These are phyloP conservation scores for Dipodomys merriami DNA, from an alignment of 2,113 vertebrate species.

Conservation along the genomic window DNA sequence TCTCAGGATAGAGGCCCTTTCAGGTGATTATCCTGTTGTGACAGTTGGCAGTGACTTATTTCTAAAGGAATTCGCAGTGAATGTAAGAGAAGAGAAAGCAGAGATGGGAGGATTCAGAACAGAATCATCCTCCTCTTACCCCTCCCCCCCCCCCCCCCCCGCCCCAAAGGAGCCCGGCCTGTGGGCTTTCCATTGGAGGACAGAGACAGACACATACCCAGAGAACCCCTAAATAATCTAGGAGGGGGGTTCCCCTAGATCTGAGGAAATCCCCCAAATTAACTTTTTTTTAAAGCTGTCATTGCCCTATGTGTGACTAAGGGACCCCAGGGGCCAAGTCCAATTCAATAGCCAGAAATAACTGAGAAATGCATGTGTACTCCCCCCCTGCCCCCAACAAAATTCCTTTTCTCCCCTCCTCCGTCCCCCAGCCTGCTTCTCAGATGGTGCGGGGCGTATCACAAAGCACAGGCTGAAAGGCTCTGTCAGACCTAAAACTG, in stretches of 20 bases:
- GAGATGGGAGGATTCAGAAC: slow-evolving; percentile 18
- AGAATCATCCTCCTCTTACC: too few relatives aligned
- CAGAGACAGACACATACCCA: background rate
- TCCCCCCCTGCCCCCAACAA: rapidly evolving
- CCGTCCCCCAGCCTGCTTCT: background rate
- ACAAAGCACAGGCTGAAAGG: rapidly evolving
- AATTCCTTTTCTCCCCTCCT: background rate
- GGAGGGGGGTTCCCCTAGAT: background rate
- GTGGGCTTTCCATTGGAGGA: slow-evolving; percentile 40
- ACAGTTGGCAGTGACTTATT: slow-evolving; percentile 66
- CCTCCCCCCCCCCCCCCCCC: too few relatives aligned
- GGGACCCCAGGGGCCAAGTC: background rate
- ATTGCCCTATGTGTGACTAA: background rate
- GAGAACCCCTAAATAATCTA: background rate
- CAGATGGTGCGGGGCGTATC: background rate
- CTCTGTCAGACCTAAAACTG: background rate
- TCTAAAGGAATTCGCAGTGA: slow-evolving; percentile 65
- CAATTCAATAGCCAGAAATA: background rate
- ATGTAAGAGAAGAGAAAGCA: background rate
- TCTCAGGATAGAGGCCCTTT: slow-evolving; percentile 54
- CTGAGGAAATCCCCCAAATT: slow-evolving; percentile 8
- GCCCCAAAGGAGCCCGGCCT: slow-evolving; percentile 6
- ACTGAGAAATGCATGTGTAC: background rate
- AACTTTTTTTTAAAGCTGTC: background rate
- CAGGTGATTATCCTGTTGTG: slow-evolving; percentile 60